Evolutionary conservation across 2,888 invertebrate genomes (phyloP).

Genomic region (Apoda limacodes): DNA sequence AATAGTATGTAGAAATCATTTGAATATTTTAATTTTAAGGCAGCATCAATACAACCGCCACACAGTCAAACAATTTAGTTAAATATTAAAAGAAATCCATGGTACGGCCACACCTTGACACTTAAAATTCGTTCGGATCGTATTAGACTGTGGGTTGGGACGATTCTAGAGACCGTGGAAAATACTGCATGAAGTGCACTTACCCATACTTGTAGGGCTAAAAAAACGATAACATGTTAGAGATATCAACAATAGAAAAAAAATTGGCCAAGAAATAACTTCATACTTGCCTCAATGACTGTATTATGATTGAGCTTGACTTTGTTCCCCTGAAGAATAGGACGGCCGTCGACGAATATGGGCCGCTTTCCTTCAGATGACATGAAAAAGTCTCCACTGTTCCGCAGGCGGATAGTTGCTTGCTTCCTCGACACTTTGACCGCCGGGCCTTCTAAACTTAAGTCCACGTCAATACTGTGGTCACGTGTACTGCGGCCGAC

Average conservation of each 20-base stretch:
- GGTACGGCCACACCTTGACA: no score
- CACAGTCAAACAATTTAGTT: no score
- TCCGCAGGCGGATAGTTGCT: slow-evolving; percentile 88
- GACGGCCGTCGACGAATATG: slow-evolving; percentile 93
- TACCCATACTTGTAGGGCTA: background rate
- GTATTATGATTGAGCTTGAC: slow-evolving; percentile 93
- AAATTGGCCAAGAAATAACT: background rate
- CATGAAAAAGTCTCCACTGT: slow-evolving; percentile 95
- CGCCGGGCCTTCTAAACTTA: slow-evolving; percentile 93
- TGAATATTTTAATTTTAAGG: no score
- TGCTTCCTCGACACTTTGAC: slow-evolving; percentile 94
- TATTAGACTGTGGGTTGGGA: no score
- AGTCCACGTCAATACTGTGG: slow-evolving; percentile 91
- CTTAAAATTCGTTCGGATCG: no score
- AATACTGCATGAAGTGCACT: no score
- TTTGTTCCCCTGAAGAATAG: slow-evolving; percentile 89
- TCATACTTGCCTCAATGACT: slow-evolving; percentile 84
- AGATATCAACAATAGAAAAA: background rate
- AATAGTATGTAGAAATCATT: no score
- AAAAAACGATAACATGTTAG: background rate
- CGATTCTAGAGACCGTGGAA: slow-evolving; percentile 1
- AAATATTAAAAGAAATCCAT: no score
- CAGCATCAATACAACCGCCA: no score
- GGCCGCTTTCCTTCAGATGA: slow-evolving; percentile 95
- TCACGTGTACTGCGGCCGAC: slow-evolving; percentile 92